phyloP scores from a whole-genome alignment of 2,888 invertebrate genomes.

The Chydorus sphaericus region DNA sequence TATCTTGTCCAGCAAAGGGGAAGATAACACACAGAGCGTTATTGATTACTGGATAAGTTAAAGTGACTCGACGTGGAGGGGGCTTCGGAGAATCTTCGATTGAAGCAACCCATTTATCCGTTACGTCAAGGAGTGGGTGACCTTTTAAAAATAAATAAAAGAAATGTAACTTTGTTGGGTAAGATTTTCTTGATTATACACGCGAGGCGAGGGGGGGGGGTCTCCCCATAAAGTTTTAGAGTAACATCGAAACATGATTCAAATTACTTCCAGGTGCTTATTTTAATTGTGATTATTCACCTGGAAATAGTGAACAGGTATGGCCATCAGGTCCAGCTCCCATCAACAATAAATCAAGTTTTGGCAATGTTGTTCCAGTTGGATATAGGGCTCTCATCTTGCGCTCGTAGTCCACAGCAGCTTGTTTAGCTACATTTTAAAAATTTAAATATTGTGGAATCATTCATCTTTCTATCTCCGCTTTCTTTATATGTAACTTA shows the following conservation, averaged over 20 bases:
- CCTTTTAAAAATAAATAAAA: neutral
- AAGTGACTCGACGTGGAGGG: conserved; percentile 74
- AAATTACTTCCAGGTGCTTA: conserved; percentile 12
- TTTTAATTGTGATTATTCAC: conserved; percentile 23
- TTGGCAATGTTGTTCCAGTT: conserved; percentile 38
- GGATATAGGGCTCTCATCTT: conserved; percentile 48
- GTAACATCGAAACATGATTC: neutral
- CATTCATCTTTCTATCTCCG: no score
- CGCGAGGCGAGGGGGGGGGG: no score
- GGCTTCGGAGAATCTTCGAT: conserved; percentile 93
- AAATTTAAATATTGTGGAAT: neutral
- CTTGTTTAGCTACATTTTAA: conserved; percentile 46
- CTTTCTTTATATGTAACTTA: neutral
- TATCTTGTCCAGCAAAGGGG: conserved; percentile 67
- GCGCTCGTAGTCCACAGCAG: conserved; percentile 56
- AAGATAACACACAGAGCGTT: conserved; percentile 70
- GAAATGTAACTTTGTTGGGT: no score
- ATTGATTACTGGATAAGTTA: conserved; percentile 82
- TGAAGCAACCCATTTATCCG: conserved; percentile 52
- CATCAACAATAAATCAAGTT: conserved; percentile 75
- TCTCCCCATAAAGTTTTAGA: no score
- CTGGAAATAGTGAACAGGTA: conserved; percentile 91
- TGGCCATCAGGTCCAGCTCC: conserved; percentile 99
- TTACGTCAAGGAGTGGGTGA: conserved; percentile 49
- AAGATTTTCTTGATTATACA: no score